Evolutionary conservation across 2,888 invertebrate species (phyloP), one percentile per base, ranked within the genome.

Genomic region (Kuschelorhynchus macadamiae): DNA sequence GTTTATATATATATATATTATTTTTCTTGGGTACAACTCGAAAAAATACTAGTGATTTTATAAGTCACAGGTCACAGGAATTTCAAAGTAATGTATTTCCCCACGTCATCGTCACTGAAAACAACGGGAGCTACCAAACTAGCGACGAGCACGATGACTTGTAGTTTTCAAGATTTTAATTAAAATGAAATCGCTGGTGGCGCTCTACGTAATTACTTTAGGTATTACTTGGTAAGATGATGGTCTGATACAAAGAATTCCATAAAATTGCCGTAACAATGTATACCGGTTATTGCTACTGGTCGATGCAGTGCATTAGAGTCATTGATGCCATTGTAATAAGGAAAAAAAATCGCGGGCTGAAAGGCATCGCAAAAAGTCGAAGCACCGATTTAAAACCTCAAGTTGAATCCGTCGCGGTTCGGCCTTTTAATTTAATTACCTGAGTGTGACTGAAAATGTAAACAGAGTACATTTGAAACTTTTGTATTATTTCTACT

Each of bases 81-180:
- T n/a, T n/a, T n/a, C n/a, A n/a, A n/a, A n/a, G n/a, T n/a, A n/a
- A n/a, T n/a, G n/a, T n/a, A n/a, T n/a, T n/a, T n/a, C n/a, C n/a
- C n/a, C n/a, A n/a, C n/a, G 20, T 20, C 56, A 41, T 56, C 56
- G 56, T 49, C 55, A 64, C 64, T 64, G 56, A 21, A 39, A 46
- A 47, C 21, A 20, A 41, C 64, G 36, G 30, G 20, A 49, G 33
- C 44, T 46, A 47, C 49, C 60, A 56, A 64, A 56, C 56, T 41
- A 49, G 49, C 56, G 32, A 57, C 44, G n/a, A n/a, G n/a, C n/a
- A n/a, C n/a, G 59, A 47, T 69, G 69, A 69, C 69, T 69, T 60
- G 69, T 53, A 20, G n/a, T 65, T 65, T 69, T 69, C 59, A 49
- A 65, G 69, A 65, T 69, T 69, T 60, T 65, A 69, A 69, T 69